Conservation (phyloP, 2,797 vertebrate genomes). For the Tapera naevia region DNA sequence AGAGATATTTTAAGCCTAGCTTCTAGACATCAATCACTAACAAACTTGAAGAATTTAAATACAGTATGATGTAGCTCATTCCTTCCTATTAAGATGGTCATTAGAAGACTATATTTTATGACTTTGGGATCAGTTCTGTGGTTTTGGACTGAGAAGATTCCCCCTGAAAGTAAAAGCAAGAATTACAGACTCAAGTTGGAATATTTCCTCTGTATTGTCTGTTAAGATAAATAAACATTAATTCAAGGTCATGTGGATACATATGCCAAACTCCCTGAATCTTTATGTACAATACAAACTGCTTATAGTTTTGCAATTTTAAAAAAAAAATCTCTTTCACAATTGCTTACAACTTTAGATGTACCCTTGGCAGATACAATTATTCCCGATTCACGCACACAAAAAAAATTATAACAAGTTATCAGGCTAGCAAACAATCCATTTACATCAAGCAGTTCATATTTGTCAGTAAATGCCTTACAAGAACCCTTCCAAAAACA, state of each 20-base stretch:
- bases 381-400: conserved; percentile 60
- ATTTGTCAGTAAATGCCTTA: conserved; percentile 64
- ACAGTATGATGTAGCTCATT: background rate
- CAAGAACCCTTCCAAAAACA: conserved; percentile 68
- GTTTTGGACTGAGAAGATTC: background rate
- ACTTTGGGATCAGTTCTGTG: background rate
- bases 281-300: background rate
- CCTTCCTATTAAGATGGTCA: background rate
- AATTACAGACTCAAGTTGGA: background rate
- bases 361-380: conserved; percentile 29
- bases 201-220: conserved; percentile 9
- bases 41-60: background rate
- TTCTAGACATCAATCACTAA: background rate
- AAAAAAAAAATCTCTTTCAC: background rate
- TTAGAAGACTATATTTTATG: background rate
- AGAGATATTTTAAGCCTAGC: background rate
- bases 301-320: conserved; percentile 1
- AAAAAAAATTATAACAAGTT: conserved; percentile 48
- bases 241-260: conserved; percentile 36
- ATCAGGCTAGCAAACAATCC: conserved; percentile 29
- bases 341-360: conserved; percentile 38
- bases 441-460: conserved; percentile 57
- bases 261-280: conserved; percentile 36
- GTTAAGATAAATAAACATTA: conserved; percentile 11
- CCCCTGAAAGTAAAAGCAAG: background rate